Evolutionary conservation across 1,140 invertebrate genomes (phyloP), one percentile per base, ranked within the genome.

Genomic region (Frieseomelitta varia): DNA sequence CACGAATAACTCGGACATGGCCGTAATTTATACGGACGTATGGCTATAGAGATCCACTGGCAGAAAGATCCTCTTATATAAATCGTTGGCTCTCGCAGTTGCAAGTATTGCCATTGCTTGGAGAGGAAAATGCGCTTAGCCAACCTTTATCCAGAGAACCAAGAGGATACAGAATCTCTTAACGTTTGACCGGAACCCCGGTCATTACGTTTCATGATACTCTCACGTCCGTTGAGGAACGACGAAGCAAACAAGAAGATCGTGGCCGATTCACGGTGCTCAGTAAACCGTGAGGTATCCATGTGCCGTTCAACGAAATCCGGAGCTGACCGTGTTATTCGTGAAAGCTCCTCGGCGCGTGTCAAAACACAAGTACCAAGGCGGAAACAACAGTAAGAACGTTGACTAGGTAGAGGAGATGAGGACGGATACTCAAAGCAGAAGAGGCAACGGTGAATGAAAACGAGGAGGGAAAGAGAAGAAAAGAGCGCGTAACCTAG

Each of bases 171-270:
- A 75, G 71, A 73, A 86, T 91, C 91, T 88, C 81, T 89, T 91
- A 92, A 88, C 88, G 87, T 94, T 92, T 93, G 88, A 92, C 87
- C 87, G 90, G 69, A n/a, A 21, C 21, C 21, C 83, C 87, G 92
- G 85, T 94, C 91, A 93, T 94, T 93, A 93, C 88, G 87, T 92
- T 90, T 89, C 87, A 92, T 93, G 92, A 94, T 94, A 94, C 93
- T 94, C 93, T 94, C 93, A 93, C 93, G 92, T 90, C 85, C 73
- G 85, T 87, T 87, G 69, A 86, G 79, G 55, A 73, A 88, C 89
- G 73, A 82, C 75, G 84, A 78, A 85, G 88, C 79, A 84, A 79
- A 82, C 77, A 84, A 88, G 84, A 85, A 87, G 89, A 90, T 91
- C 88, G 87, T 88, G 85, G 89, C 81, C 85, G 91, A 94, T 94